These are phyloP conservation scores for Trichonephila clavipes DNA, from an alignment of 1,140 invertebrate species.

Conservation along the genomic window DNA sequence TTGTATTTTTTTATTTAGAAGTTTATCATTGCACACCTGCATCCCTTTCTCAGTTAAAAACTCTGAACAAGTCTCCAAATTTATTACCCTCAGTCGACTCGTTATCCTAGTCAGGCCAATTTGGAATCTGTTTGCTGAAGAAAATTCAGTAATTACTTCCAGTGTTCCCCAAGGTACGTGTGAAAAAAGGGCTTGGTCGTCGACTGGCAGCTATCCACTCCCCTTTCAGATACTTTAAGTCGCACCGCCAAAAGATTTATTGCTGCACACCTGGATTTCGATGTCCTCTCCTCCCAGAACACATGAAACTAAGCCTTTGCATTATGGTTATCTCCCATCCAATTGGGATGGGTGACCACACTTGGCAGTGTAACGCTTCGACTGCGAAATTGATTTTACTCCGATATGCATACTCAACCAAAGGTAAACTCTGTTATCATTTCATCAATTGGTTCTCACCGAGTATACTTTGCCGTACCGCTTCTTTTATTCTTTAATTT, in stretches of 20 bases:
- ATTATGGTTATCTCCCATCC: slow-evolving; percentile 45
- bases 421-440: not conserved
- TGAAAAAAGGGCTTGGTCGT: slow-evolving; percentile 70
- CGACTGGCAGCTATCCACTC: slow-evolving; percentile 18
- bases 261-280: slow-evolving; percentile 73
- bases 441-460: not conserved
- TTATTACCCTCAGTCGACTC: slow-evolving; percentile 50
- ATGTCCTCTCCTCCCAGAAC: slow-evolving; percentile 23
- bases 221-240: slow-evolving; percentile 10
- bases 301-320: slow-evolving; percentile 39
- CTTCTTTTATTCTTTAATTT: not conserved
- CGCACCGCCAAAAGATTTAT: slow-evolving; percentile 66
- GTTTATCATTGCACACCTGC: slow-evolving; percentile 40
- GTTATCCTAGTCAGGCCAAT: slow-evolving; percentile 73
- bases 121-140: slow-evolving; percentile 68
- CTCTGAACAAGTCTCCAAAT: slow-evolving; percentile 50
- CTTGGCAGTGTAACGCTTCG: slow-evolving; percentile 14
- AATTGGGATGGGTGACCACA: not conserved
- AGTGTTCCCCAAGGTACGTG: slow-evolving; percentile 72
- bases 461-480: not conserved
- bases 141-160: slow-evolving; percentile 68
- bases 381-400: not conserved
- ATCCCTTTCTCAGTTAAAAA: not conserved
- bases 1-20: not conserved
- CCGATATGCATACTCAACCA: not conserved